phyloP scores from a whole-genome alignment of 1,140 invertebrate genomes.

The Camponotus vicinus region DNA sequence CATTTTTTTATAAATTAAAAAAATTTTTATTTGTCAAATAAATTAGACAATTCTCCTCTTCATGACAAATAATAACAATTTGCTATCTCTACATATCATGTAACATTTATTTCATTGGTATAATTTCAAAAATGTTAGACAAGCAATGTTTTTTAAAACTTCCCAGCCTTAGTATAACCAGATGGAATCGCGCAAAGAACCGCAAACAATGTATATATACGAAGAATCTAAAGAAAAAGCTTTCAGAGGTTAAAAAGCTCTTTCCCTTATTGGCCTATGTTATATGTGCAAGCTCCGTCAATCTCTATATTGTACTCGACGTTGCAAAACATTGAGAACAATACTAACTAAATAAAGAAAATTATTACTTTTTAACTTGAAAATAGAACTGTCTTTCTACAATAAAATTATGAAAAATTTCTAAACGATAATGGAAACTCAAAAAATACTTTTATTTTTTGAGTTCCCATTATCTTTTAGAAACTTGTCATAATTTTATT shows the following conservation, averaged over 20 bases:
- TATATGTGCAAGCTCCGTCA: conserved; percentile 34
- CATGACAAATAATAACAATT: neutral
- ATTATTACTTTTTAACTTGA: conserved; percentile 25
- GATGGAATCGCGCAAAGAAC: conserved; percentile 19
- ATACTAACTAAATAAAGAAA: conserved; percentile 29
- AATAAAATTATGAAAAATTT: conserved; percentile 2
- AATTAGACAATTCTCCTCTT: neutral
- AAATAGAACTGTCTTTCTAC: neutral
- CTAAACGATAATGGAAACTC: neutral
- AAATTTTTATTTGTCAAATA: neutral
- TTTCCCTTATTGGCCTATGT: conserved; percentile 37
- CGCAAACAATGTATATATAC: conserved; percentile 26
- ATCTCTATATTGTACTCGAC: conserved; percentile 29
- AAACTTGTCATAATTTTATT: too few species aligned
- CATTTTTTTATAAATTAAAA: neutral
- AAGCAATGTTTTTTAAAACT: conserved; percentile 22
- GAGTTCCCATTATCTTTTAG: too few species aligned
- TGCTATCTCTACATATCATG: neutral
- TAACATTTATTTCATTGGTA: neutral
- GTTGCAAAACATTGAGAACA: conserved; percentile 28
- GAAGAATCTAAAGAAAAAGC: conserved; percentile 17
- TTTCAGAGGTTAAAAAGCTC: conserved; percentile 53
- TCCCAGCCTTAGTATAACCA: conserved; percentile 25
- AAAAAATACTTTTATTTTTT: neutral
- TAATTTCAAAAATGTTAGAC: neutral